Conservation (phyloP, 2,797 vertebrate genomes). For the Monodelphis domestica region DNA sequence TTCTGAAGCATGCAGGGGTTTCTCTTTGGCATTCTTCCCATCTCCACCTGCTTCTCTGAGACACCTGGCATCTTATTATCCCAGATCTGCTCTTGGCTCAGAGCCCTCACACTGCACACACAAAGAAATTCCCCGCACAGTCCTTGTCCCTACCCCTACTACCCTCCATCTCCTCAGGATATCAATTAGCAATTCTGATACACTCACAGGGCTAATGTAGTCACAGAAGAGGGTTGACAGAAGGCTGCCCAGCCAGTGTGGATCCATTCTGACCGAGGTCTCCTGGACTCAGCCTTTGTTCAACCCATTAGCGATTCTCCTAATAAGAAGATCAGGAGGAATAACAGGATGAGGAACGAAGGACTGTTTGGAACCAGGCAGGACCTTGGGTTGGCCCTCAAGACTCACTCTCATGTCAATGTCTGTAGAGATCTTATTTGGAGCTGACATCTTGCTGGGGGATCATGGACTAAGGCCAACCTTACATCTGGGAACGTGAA, state of each 20-base stretch:
- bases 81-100: neutral
- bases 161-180: neutral
- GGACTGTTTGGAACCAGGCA: neutral
- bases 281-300: neutral
- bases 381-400: neutral
- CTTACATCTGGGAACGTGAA: neutral
- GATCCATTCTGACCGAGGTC: neutral
- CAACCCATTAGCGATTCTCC: neutral
- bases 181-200: neutral
- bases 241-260: neutral
- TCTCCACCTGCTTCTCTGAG: neutral
- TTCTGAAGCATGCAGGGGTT: too few species aligned
- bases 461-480: neutral
- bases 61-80: neutral
- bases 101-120: neutral
- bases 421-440: neutral
- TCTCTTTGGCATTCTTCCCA: neutral
- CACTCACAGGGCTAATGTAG: neutral
- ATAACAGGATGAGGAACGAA: neutral
- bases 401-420: neutral
- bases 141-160: neutral
- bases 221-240: neutral
- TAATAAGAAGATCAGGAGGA: neutral
- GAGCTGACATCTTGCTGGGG: neutral
- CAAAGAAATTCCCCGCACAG: neutral